Conservation (phyloP, 2,888 invertebrate species). For the Campoletis raptor region DNA sequence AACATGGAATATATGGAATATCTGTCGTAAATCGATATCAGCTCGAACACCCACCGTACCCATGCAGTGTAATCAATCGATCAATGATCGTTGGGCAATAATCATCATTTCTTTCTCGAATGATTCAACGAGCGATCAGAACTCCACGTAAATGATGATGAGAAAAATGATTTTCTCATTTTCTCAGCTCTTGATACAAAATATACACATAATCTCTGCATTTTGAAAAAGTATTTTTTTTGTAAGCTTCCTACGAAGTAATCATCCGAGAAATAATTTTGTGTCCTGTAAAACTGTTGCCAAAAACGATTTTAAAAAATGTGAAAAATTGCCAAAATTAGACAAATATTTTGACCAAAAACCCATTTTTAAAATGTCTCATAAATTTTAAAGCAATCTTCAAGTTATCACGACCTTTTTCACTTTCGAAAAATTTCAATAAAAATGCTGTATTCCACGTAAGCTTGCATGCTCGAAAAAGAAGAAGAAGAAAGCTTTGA, state of each 20-base stretch:
- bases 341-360: too few relatives aligned
- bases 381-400: not conserved
- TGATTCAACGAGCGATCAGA: not conserved
- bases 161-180: not conserved
- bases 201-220: not conserved
- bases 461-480: not conserved
- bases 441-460: not conserved
- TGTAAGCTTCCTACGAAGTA: not conserved
- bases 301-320: not conserved
- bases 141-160: not conserved
- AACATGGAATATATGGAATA: constrained; percentile 51
- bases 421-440: not conserved
- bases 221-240: not conserved
- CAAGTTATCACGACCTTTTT: not conserved
- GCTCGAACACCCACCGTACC: constrained; percentile 7
- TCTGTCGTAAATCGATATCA: constrained; percentile 51
- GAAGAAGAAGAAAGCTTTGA: constrained; percentile 13
- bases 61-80: constrained; percentile 40
- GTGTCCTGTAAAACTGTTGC: not conserved
- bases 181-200: not conserved
- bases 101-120: constrained; percentile 41
- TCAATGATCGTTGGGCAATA: constrained; percentile 52
- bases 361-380: not conserved
- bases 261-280: not conserved
- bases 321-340: not conserved